Percentiles rank a stretch among this genome's conserved stretches.
Evolutionary conservation across 23 tunicate genomes (phyloP).

Genomic region (Styela clava): DNA sequence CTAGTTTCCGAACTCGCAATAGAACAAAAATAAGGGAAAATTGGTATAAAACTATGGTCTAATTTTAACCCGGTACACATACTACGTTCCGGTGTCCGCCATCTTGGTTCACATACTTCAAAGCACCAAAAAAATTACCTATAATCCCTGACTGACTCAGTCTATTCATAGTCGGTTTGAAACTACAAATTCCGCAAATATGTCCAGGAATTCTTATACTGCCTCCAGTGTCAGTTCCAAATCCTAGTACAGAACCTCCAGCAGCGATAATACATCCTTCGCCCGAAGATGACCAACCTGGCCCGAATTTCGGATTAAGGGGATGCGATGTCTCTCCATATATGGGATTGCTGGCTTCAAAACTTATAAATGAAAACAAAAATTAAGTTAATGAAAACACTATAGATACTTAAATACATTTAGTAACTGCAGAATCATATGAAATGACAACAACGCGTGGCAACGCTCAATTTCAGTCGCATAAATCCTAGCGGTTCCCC

Average conservation of each 20-base stretch:
- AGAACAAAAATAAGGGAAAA: no score
- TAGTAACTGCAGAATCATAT: no score
- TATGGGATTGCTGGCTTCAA: conserved; percentile 73
- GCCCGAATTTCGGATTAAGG: conserved; percentile 42
- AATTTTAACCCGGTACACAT: no score
- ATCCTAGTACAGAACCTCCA: conserved; percentile 74
- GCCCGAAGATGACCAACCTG: conserved; percentile 83
- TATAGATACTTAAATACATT: no score
- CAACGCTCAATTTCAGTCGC: no score
- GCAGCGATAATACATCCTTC: conserved; percentile 62
- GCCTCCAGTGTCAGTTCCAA: conserved; percentile 93
- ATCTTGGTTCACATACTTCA: no score
- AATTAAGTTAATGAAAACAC: no score
- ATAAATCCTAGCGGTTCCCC: no score
- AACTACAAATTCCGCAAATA: conserved; percentile 72
- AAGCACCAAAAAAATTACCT: conserved; percentile 18
- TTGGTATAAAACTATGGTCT: no score
- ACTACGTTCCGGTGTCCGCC: background rate
- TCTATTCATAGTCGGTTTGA: conserved; percentile 65
- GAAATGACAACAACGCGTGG: no score
- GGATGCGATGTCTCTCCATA: conserved; percentile 66
- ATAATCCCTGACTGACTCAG: conserved; percentile 42
- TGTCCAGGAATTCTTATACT: conserved; percentile 76
- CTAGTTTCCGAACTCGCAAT: no score
- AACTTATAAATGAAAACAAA: no score